These are phyloP conservation scores for Crypturellus undulatus DNA, from an alignment of 2,113 vertebrate genomes.

Conservation along the genomic window DNA sequence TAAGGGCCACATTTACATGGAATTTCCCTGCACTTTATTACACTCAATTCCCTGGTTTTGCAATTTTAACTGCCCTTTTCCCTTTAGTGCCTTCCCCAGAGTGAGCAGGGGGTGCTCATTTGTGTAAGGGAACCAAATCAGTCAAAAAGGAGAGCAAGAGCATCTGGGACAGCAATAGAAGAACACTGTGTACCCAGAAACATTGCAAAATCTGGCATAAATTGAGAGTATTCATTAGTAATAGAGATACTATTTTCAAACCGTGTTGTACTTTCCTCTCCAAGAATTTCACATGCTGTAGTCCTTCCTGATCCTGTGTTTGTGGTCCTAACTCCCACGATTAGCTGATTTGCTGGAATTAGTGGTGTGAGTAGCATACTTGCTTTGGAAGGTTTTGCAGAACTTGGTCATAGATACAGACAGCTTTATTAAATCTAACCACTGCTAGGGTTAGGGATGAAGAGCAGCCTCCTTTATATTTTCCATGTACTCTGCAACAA, in stretches of 20 bases:
- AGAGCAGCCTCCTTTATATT: neutral
- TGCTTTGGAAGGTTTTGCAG: neutral
- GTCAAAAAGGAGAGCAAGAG: neutral
- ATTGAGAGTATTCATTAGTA: slow-evolving; percentile 50
- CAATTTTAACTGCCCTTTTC: slow-evolving; percentile 33
- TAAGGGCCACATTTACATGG: slow-evolving; percentile 23
- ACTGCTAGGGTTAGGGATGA: neutral
- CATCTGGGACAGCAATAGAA: neutral
- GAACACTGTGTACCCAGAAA: neutral
- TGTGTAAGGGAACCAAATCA: neutral
- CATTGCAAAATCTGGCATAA: slow-evolving; percentile 38
- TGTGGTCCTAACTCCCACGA: slow-evolving; percentile 42
- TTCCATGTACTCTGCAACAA: neutral
- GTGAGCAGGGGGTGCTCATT: neutral
- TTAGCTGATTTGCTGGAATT: slow-evolving; percentile 31
- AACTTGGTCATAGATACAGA: neutral
- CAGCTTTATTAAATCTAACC: neutral
- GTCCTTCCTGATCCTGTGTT: slow-evolving; percentile 33
- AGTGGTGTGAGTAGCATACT: neutral
- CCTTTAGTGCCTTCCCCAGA: neutral
- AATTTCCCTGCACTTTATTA: slow-evolving; percentile 31
- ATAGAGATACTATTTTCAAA: slow-evolving; percentile 56
- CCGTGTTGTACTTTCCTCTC: slow-evolving; percentile 27
- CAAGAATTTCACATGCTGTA: slow-evolving; percentile 3
- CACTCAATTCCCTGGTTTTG: slow-evolving; percentile 40